Evolutionary conservation across 2,113 vertebrate species (phyloP), one percentile per base, ranked within the genome.

Genomic region (Ia io): DNA sequence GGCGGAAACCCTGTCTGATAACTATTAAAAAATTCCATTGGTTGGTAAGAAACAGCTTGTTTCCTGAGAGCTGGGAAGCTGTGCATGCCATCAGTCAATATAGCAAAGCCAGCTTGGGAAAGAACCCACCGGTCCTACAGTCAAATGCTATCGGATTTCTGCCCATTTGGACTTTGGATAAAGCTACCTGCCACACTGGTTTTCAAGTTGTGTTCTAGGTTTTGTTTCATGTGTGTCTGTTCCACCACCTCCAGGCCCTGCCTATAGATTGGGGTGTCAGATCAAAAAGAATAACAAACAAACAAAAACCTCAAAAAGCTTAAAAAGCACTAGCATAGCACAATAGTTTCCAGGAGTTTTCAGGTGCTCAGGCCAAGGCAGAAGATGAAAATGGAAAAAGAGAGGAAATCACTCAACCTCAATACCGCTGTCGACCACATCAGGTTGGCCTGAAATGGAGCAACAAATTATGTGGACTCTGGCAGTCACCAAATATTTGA

Each of bases 1-100:
- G 87, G 90, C 95, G 93, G 92, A 94, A 97, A 93, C 88, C 59
- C 84, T 90, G 35, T 37, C 91, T 95, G 69, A 90, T 90, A 91
- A 94, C 88, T 59, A 77, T 85, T 92, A 85, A 94, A 84, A 92
- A 84, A 94, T 70, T 92, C 93, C 80, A 69, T 32, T 85, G 71
- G 73, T 79, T 47, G 40, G 56, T 80, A 93, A 95, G 82, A 91
- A 91, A 94, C 86, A 91, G 56, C 74, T 47, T 91, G 78, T 85
- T 97, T 97, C 84, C 97, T 91, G 59, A 32, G 51, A 94, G 82
- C 70, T 65, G 69, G 77, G 53, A 91, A 76, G 30, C 35, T n/a
- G 37, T 65, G 53, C n/a, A 11, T 42, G 61, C 69, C 80, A 47
- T 59, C 20, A 35, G 42, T 67, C 12, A 1, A 61, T 42, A 63